phyloP scores from a whole-genome alignment of 2,888 invertebrate genomes.

The Punctoribates punctum region DNA sequence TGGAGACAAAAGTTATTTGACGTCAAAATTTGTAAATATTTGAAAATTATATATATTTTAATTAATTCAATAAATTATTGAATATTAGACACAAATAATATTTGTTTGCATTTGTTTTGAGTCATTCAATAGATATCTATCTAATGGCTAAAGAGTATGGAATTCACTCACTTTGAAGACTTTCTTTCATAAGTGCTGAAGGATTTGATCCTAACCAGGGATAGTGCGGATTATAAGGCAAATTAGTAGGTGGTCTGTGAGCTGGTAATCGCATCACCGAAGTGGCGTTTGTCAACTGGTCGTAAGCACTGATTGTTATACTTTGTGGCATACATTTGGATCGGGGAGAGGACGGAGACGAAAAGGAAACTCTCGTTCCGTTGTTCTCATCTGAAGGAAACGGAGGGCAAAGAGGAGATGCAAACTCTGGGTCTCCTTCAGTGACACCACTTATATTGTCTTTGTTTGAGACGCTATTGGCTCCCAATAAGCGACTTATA shows the following conservation, averaged over 20 bases:
- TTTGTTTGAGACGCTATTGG: constrained; percentile 43
- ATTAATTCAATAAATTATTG: too few relatives aligned
- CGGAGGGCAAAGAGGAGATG: constrained; percentile 32
- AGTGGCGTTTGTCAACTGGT: constrained; percentile 48
- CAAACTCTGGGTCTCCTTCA: constrained; percentile 5
- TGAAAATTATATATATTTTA: too few relatives aligned
- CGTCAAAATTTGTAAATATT: too few relatives aligned
- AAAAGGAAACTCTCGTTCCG: constrained; percentile 36
- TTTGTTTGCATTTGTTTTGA: too few relatives aligned
- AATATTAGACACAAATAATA: too few relatives aligned
- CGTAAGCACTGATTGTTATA: constrained; percentile 41
- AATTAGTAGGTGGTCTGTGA: constrained; percentile 66
- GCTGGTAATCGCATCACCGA: constrained; percentile 55
- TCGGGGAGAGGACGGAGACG: constrained; percentile 42
- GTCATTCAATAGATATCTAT: too few relatives aligned
- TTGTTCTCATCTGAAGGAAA: constrained; percentile 40
- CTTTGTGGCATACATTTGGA: constrained; percentile 40
- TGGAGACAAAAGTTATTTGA: neutral
- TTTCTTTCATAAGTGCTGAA: neutral
- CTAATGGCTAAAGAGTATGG: too few relatives aligned
- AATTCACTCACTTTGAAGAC: constrained; percentile 20
- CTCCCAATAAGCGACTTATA: constrained; percentile 69
- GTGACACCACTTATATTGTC: constrained; percentile 12
- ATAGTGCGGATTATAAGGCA: constrained; percentile 46
- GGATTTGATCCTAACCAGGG: neutral